Evolutionary conservation across 2,797 vertebrate genomes (phyloP), one percentile per base, ranked within the genome.

Genomic region (Macrochelys suwanniensis): DNA sequence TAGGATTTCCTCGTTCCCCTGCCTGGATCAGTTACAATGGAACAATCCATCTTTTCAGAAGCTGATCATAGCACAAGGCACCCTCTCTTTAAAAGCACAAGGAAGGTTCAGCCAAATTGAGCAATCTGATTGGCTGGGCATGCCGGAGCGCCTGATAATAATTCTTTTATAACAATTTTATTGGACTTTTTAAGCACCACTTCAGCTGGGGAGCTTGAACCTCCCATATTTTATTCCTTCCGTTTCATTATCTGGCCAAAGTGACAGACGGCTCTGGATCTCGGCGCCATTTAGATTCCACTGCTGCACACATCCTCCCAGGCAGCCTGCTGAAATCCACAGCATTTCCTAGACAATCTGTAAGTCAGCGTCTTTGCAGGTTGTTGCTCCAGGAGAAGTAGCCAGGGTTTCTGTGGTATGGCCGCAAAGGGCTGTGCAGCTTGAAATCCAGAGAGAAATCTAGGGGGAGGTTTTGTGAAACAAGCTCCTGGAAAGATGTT

Each of bases 161-260:
- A 89, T 54, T 92, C 87, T 90, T 81, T 92, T 4, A 1, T 26
- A 56, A 85, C 81, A 78, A 95, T 84, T 94, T 94, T 84, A 53
- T 49, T 93, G 87, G 87, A 49, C 15, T 71, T 93, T 77, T 87
- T 49, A 93, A 94, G 88, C 19, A 85, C 53, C 0, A 0, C 54
- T 93, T 92, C 87, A 54, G 76, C 77, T 83, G 61, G 74, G 71
- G 77, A 95, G 57, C 51, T 82, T 54, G 82, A 92, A 56, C 76
- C 11, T 5, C 76, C 76, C 59, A 3, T 65, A 90, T 91, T 96
- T 94, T 86, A 90, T 53, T 37, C 45, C 51, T 90, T 91, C 33
- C 47, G 37, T 84, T 85, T 2, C 0, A 31, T 0, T 0, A 50
- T 71, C n/a, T 84, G 19, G 19, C 45, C 49, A 78, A 68, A 89